phyloP scores from a whole-genome alignment of 2,797 vertebrate genomes.

The Chromis chromis region DNA sequence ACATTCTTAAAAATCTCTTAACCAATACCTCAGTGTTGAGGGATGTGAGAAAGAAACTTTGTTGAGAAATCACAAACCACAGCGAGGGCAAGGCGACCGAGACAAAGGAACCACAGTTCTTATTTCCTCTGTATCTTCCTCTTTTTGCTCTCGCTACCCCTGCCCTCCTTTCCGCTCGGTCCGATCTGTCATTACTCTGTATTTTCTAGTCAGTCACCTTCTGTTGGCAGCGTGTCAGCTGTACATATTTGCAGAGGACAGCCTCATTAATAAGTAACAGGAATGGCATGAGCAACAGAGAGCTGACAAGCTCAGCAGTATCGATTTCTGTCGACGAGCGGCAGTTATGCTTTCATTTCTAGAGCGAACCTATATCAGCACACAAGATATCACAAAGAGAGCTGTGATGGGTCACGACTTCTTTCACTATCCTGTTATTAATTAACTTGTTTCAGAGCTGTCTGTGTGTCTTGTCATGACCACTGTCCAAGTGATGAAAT shows the following conservation, averaged over 20 bases:
- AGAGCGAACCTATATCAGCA: background rate
- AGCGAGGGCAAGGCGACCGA: background rate
- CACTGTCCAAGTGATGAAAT: background rate
- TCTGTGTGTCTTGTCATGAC: background rate
- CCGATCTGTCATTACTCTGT: background rate
- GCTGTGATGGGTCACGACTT: background rate
- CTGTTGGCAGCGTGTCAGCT: background rate
- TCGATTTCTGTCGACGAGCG: constrained; percentile 13
- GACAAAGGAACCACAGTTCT: constrained; percentile 21
- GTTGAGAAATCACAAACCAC: constrained; percentile 39
- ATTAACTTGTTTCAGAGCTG: background rate
- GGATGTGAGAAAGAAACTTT: background rate
- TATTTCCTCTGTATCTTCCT: constrained; percentile 29
- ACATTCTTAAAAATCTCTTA: background rate
- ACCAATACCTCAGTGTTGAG: background rate
- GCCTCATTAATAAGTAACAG: constrained; percentile 25
- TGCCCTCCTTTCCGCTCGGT: background rate
- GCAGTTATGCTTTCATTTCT: constrained; percentile 24
- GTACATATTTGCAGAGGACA: constrained; percentile 35
- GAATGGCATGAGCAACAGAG: constrained; percentile 6
- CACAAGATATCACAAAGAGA: background rate
- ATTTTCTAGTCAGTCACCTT: background rate
- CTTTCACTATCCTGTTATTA: background rate
- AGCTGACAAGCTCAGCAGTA: constrained; percentile 4
- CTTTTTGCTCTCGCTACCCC: constrained; percentile 15